These are phyloP conservation scores for Oscheius sp. DNA, from an alignment of 2,888 invertebrate species.

Conservation along the genomic window DNA sequence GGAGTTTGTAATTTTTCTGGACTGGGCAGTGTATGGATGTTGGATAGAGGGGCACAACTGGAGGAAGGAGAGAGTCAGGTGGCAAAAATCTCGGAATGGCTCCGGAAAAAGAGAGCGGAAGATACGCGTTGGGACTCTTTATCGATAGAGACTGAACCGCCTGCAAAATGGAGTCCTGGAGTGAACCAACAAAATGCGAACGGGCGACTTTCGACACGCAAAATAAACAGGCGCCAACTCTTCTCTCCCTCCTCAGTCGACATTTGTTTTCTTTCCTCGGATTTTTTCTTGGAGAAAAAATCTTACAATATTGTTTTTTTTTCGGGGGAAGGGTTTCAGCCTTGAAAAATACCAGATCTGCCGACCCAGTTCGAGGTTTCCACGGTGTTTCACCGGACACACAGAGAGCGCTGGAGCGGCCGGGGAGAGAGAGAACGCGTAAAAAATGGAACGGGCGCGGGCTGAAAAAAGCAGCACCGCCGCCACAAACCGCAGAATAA, in stretches of 20 bases:
- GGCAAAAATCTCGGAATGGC: not conserved
- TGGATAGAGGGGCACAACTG: too few species aligned
- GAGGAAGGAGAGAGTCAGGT: not conserved
- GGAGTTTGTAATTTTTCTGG: too few species aligned
- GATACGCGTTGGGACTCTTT: not conserved
- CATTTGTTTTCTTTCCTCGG: not conserved
- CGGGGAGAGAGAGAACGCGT: not conserved
- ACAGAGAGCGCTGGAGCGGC: not conserved
- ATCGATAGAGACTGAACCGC: not conserved
- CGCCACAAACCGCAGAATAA: conserved; percentile 15
- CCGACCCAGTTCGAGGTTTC: not conserved
- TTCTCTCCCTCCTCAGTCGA: not conserved
- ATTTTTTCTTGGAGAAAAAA: too few species aligned
- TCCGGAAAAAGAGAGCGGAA: not conserved
- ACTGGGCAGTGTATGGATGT: too few species aligned
- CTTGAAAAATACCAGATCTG: too few species aligned
- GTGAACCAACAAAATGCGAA: conserved; percentile 1
- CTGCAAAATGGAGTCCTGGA: conserved; percentile 1
- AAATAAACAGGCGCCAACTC: conserved; percentile 16
- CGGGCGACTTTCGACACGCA: conserved; percentile 15
- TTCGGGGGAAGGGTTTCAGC: too few species aligned
- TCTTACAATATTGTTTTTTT: too few species aligned
- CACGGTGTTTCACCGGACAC: not conserved
- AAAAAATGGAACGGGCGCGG: conserved; percentile 14
- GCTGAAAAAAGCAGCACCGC: conserved; percentile 7